These are phyloP conservation scores for Telmatherina bonti DNA, from an alignment of 2,797 vertebrate species.

Conservation along the genomic window DNA sequence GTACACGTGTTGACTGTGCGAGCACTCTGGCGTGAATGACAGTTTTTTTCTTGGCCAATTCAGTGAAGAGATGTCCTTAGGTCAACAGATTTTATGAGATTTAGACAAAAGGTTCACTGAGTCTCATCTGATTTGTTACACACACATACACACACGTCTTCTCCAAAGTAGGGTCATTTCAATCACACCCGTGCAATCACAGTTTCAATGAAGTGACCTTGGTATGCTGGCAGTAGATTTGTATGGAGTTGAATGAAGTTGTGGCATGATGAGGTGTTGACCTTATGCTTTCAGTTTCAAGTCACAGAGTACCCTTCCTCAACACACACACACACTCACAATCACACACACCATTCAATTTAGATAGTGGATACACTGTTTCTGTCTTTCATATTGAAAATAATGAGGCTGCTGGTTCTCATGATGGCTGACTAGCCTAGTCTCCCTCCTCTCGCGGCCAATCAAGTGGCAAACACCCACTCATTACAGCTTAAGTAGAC, in stretches of 20 bases:
- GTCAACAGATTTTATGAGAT: slow-evolving; percentile 59
- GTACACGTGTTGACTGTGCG: slow-evolving; percentile 12
- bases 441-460: slow-evolving; percentile 24
- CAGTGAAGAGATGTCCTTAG: slow-evolving; percentile 27
- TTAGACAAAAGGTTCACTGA: slow-evolving; percentile 45
- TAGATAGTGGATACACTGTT: slow-evolving; percentile 5
- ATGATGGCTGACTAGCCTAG: slow-evolving; percentile 41
- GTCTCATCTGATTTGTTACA: slow-evolving; percentile 36
- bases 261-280: slow-evolving; percentile 44
- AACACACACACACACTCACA: slow-evolving; percentile 8
- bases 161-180: slow-evolving; percentile 30
- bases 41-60: slow-evolving; percentile 21
- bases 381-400: slow-evolving; percentile 35
- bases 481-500: slow-evolving; percentile 61
- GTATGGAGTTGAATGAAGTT: slow-evolving; percentile 23
- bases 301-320: slow-evolving; percentile 30
- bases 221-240: slow-evolving; percentile 13
- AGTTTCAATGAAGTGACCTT: slow-evolving; percentile 47
- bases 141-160: background rate
- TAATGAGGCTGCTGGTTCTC: slow-evolving; percentile 58
- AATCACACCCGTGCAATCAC: slow-evolving; percentile 48
- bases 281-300: slow-evolving; percentile 37
- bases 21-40: slow-evolving; percentile 5
- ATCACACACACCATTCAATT: slow-evolving; percentile 1
- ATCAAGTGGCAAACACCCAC: slow-evolving; percentile 41